Evolutionary conservation across 2,113 vertebrate species (phyloP), one percentile per base, ranked within the genome.

Genomic region (Phylloscopus whistleri): DNA sequence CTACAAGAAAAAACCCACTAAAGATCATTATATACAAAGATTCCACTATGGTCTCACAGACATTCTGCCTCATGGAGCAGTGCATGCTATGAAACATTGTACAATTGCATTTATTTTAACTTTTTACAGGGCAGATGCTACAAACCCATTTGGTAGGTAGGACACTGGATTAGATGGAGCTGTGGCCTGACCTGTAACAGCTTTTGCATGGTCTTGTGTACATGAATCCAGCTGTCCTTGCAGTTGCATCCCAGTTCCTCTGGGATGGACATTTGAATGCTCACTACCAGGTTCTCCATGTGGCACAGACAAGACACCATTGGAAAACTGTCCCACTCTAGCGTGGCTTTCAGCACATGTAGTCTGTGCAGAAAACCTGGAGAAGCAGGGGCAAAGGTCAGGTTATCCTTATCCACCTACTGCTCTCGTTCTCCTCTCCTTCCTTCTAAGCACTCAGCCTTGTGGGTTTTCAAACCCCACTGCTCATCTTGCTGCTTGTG

Each of bases 321-420:
- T 46, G 24, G 37, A 44, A 77, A 74, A 58, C 13, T 46, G 10
- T 13, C 16, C 62, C 3, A 0, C 43, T 6, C 7, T 16, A 33
- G 7, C 0, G 0, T 55, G 39, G 23, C 27, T 68, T 88, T 86
- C 35, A n/a, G 48, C 43, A 37, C 15, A 20, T 22, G 4, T 2
- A 14, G 5, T 39, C 37, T 89, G 53, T 4, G 3, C 28, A 73
- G 28, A 41, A 96, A 73, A 51, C 18, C 53, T 55, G 30, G 41
- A 68, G 67, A 63, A 59, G 33, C 13, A 43, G 48, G 11, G 55
- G 21, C 21, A 82, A 90, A 56, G 16, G 12, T 60, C 21, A 69
- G 23, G 23, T 69, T 87, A 35, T 69, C 27, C 35, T 84, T 23
- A 31, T 22, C 31, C 37, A 37, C 27, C 51, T 58, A 43, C 8